Percentiles rank a stretch among this genome's conserved stretches.
These are phyloP conservation scores for Clarias platycephalus DNA, from an alignment of 2,797 vertebrate genomes.

Conservation along the genomic window DNA sequence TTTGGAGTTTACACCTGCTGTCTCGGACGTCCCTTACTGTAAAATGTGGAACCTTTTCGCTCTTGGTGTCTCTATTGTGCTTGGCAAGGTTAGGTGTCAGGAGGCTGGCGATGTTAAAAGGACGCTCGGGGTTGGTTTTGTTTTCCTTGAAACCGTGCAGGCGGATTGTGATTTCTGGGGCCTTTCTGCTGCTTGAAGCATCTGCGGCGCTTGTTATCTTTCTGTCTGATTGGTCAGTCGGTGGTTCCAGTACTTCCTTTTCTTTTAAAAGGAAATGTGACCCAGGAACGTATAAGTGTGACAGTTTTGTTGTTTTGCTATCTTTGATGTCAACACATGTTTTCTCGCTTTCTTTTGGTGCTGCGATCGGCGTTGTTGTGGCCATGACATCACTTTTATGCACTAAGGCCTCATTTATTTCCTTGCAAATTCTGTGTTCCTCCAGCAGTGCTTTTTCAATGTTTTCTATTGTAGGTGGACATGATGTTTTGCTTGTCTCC, in stretches of 20 bases:
- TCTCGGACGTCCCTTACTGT: constrained; percentile 89
- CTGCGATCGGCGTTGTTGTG: constrained; percentile 59
- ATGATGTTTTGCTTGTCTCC: not conserved
- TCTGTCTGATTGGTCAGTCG: constrained; percentile 32
- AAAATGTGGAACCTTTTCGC: constrained; percentile 87
- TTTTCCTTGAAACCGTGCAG: constrained; percentile 82
- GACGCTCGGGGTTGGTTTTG: constrained; percentile 64
- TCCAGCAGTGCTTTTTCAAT: constrained; percentile 67
- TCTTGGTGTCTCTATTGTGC: constrained; percentile 64
- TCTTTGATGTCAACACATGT: constrained; percentile 63
- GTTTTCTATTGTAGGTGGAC: constrained; percentile 27
- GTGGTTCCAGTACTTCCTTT: constrained; percentile 61
- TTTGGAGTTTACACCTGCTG: constrained; percentile 82
- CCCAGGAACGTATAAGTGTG: constrained; percentile 87
- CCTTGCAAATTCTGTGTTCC: not conserved
- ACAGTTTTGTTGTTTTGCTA: constrained; percentile 82
- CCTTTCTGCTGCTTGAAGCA: not conserved
- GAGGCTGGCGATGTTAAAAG: constrained; percentile 86
- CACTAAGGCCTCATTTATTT: not conserved
- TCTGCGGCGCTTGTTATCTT: not conserved
- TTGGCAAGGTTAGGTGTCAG: constrained; percentile 85
- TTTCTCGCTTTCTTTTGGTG: constrained; percentile 67
- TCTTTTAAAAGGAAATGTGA: constrained; percentile 81
- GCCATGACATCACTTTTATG: constrained; percentile 51
- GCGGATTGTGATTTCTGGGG: constrained; percentile 89